These are phyloP conservation scores for Nemapogon koenigi DNA, from an alignment of 2,888 invertebrate species.

Conservation along the genomic window DNA sequence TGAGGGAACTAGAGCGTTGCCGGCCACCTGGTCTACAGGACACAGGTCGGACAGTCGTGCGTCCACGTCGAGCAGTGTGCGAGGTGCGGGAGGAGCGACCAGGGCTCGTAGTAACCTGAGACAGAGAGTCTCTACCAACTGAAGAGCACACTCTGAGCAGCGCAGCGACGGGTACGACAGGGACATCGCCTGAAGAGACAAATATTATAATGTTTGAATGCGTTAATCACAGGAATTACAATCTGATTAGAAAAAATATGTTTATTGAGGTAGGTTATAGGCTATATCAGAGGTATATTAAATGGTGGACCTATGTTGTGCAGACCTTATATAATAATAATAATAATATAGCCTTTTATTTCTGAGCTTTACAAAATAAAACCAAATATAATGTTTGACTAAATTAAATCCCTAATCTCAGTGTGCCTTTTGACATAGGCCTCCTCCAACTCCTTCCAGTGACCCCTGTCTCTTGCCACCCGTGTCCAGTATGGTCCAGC, in stretches of 20 bases:
- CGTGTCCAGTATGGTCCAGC: no score
- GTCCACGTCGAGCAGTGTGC: conserved; percentile 90
- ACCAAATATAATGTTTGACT: no score
- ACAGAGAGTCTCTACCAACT: conserved; percentile 91
- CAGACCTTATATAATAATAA: not conserved
- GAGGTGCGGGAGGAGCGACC: conserved; percentile 84
- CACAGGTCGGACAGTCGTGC: conserved; percentile 94
- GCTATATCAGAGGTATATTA: not conserved
- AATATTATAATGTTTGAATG: conserved; percentile 12
- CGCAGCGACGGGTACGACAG: conserved; percentile 88
- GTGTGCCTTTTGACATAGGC: no score
- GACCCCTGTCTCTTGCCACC: no score
- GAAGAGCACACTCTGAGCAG: conserved; percentile 87
- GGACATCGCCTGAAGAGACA: conserved; percentile 76
- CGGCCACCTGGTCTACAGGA: conserved; percentile 91
- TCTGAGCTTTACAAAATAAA: not conserved
- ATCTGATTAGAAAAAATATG: conserved; percentile 16
- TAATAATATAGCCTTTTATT: not conserved
- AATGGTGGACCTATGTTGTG: not conserved
- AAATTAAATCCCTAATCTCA: no score
- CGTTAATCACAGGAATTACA: no score
- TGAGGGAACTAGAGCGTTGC: conserved; percentile 79
- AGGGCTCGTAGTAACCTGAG: conserved; percentile 87
- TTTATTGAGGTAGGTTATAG: not conserved
- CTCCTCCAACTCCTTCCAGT: no score